Evolutionary conservation across 2,888 invertebrate species (phyloP).

Genomic region (Neoascia interrupta): DNA sequence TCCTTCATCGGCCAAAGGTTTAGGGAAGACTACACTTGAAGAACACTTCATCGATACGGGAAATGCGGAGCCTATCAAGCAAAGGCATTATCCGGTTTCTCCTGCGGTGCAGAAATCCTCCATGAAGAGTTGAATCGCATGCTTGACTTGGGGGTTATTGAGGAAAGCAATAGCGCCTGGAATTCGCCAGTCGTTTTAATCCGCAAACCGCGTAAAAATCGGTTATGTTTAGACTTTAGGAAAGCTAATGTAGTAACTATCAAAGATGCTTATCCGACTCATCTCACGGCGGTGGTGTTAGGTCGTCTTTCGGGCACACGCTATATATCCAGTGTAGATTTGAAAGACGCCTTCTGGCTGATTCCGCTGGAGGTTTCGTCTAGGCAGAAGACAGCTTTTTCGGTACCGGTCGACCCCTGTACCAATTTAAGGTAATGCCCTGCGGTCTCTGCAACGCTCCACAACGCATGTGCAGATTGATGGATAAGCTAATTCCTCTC

Average conservation of each 20-base stretch:
- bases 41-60: background rate
- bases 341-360: too few species aligned
- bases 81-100: background rate
- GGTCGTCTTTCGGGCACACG: constrained; percentile 4
- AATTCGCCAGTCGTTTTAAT: background rate
- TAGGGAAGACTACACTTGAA: background rate
- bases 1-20: background rate
- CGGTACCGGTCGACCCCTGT: background rate
- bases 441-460: background rate
- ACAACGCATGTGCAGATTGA: constrained; percentile 2
- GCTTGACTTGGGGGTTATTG: background rate
- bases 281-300: background rate
- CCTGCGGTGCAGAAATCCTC: background rate
- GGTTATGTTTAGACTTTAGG: background rate
- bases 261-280: too few species aligned
- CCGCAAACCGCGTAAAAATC: background rate
- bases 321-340: background rate
- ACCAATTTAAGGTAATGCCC: background rate
- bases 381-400: constrained; percentile 9
- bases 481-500: background rate
- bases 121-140: constrained; percentile 3
- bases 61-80: background rate
- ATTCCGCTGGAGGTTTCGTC: background rate
- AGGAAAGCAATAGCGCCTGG: background rate
- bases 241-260: background rate